Percentiles rank a stretch among this genome's conserved stretches.
Conservation (phyloP, 2,888 invertebrate species). For the Pteria penguin region DNA sequence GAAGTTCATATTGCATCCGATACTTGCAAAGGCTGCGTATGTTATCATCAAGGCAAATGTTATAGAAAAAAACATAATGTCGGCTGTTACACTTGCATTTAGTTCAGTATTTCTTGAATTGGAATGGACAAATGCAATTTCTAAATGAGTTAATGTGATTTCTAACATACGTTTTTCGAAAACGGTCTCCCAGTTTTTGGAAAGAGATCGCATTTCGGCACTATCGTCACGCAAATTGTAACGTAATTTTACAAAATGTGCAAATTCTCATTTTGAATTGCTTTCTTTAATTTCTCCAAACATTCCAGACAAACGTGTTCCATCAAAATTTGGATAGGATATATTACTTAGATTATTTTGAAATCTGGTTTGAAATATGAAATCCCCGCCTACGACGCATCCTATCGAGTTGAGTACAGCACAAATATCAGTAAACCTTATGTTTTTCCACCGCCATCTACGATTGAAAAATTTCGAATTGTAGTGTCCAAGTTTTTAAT, state of each 20-base stretch:
- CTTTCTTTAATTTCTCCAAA: conserved; percentile 13
- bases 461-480: not conserved
- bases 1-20: not conserved
- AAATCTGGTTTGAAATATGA: conserved; percentile 28
- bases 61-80: conserved; percentile 40
- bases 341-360: conserved; percentile 17
- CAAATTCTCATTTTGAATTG: conserved; percentile 8
- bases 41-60: conserved; percentile 49
- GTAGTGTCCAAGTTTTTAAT: not conserved
- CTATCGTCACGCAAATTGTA: conserved; percentile 43
- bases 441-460: not conserved
- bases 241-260: conserved; percentile 27
- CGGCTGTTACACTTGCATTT: conserved; percentile 36
- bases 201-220: not conserved
- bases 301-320: not conserved
- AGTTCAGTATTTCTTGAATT: conserved; percentile 47
- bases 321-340: conserved; percentile 39
- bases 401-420: not conserved
- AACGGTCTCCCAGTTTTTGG: conserved; percentile 32
- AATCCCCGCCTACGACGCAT: conserved; percentile 27
- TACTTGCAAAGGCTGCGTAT: conserved; percentile 44
- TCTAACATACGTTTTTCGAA: conserved; percentile 36
- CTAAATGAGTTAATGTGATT: not conserved
- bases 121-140: conserved; percentile 36
- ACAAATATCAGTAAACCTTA: not conserved